Evolutionary conservation across 2,797 vertebrate species (phyloP), one percentile per base, ranked within the genome.

Genomic region (Eospalax fontanierii): DNA sequence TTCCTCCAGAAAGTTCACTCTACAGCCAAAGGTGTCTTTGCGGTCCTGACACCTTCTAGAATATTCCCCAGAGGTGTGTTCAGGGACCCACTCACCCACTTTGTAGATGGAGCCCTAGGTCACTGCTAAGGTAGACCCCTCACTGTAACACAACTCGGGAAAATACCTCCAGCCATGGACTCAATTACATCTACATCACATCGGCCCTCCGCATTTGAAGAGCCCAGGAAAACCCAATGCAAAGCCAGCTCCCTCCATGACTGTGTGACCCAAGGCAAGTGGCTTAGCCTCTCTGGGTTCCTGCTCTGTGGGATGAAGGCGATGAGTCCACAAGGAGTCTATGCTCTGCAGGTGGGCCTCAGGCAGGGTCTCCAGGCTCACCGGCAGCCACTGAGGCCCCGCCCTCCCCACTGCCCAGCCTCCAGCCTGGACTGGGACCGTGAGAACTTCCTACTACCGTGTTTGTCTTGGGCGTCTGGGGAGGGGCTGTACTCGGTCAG

Each of bases 391-490:
- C 75, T 2, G 59, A 84, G 73, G 82, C 68, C 59, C 70, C 35
- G 0, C 83, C 93, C 54, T 61, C 80, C 93, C 57, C 6, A 2
- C 43, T 3, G 71, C 15, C 57, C 78, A 7, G 78, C 18, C 73
- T 57, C 30, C 1, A 0, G 61, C 78, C 38, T 1, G 66, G 22
- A 96, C 38, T 1, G 66, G 22, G 96, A 96, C 83, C 94, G 96
- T 97, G 97, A 97, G 97, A 98, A 98, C 97, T 95, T 97, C 96
- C 96, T 96, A 94, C 63, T 59, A 14, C 81, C 46, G 24, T 96
- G 95, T 96, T 97, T 96, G 94, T 94, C 92, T 97, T 95, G 97
- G 95, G 95, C 85, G 2, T 85, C 93, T 18, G 11, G 89, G 83
- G 89, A 93, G 93, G 89, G 87, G 87, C 92, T n/a, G 65, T 89